Evolutionary conservation across 2,113 vertebrate genomes (phyloP), one percentile per base, ranked within the genome.

Genomic region (Phainopepla nitens): DNA sequence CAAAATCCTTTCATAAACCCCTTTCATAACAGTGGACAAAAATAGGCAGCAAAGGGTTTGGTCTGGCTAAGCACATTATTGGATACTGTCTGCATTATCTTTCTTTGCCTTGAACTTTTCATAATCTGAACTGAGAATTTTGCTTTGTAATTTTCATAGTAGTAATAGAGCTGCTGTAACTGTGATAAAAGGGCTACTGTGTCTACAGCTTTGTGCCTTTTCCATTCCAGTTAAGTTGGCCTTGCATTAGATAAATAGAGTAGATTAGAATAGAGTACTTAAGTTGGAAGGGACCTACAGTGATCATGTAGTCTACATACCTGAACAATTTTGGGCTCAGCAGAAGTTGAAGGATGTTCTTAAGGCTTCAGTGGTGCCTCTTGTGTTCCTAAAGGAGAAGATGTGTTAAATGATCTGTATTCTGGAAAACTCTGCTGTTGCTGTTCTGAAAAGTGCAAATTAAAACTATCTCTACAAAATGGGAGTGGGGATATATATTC

Each of bases 401-500:
- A 42, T 7, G 8, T 54, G 19, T 53, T 80, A 81, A 83, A 77
- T 17, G 4, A 80, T 29, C 18, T 82, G 13, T 69, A 11, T 13
- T 69, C 19, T 70, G 21, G 39, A 54, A 91, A 87, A 25, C 1
- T 15, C 15, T 53, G 78, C 25, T 83, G 7, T 36, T 85, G 36
- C 19, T 61, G 15, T 66, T 84, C 28, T 39, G n/a, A 53, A 87
- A 90, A 57, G 20, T 31, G 14, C 8, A 61, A 24, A 49, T 70
- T 53, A 57, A 15, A 49, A 8, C 5, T 18, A 61, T 29, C 29
- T 22, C 21, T 39, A 39, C 7, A 69, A 81, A 54, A 60, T 7
- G 3, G 24, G 6, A 4, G 1, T 31, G 11, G 22, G 8, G 5
- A 66, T 10, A 27, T 10, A 5, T 25, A 47, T 22, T 8, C 0